Percentiles rank a stretch among this genome's conserved stretches.
phyloP scores from a whole-genome alignment of 2,888 invertebrate species.

The Trichopoda pennipes region DNA sequence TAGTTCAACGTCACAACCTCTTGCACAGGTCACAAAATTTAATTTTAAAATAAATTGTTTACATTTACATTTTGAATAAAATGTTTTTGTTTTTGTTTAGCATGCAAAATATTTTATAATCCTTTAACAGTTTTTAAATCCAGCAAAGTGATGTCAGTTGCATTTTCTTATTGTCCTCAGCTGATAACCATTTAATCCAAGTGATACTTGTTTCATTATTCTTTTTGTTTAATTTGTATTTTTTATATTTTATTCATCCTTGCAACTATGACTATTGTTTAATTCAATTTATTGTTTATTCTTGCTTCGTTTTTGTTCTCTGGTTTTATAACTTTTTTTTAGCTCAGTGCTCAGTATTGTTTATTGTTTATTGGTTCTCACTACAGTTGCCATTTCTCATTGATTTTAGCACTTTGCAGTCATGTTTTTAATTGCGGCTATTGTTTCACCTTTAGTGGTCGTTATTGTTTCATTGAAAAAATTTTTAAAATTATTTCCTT shows the following conservation, averaged over 20 bases:
- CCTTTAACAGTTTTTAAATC: background rate
- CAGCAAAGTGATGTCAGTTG: no score
- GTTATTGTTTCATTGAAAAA: background rate
- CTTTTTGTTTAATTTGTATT: no score
- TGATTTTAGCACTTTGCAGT: conserved; percentile 35
- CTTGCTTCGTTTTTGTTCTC: background rate
- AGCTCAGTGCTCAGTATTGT: no score
- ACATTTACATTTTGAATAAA: no score
- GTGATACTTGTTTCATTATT: no score
- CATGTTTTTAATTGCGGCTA: conserved; percentile 50
- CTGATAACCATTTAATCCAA: background rate
- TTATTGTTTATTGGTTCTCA: background rate
- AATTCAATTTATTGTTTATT: conserved; percentile 28
- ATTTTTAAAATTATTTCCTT: background rate
- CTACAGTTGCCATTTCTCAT: conserved; percentile 21
- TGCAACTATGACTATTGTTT: conserved; percentile 23
- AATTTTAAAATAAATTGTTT: no score
- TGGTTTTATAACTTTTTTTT: background rate
- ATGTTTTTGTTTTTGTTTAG: no score
- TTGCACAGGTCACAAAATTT: no score
- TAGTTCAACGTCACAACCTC: no score
- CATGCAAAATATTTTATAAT: background rate
- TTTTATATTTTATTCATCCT: background rate
- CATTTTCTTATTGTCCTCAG: background rate
- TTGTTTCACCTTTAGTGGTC: conserved; percentile 57